These are phyloP conservation scores for Dryocosmus kuriphilus DNA, from an alignment of 2,888 invertebrate species.

Conservation along the genomic window DNA sequence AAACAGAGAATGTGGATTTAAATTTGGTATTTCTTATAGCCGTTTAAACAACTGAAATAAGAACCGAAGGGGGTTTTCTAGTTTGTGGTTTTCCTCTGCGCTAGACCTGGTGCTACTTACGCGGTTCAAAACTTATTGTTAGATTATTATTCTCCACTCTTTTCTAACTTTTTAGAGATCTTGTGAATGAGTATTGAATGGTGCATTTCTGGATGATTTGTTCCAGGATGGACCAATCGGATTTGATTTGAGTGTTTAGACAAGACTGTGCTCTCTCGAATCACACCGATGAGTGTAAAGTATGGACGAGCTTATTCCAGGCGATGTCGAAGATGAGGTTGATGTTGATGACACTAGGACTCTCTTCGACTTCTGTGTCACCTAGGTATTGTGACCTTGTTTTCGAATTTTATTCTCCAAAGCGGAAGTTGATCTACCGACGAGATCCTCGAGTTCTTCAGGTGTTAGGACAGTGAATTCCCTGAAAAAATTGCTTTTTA, in stretches of 20 bases:
- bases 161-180: conserved; percentile 22
- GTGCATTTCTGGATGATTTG: conserved; percentile 36
- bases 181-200: not conserved
- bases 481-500: conserved; percentile 53
- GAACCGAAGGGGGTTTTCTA: not conserved
- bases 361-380: conserved; percentile 71
- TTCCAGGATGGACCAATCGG: conserved; percentile 20
- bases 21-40: not conserved
- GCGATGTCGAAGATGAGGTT: conserved; percentile 72
- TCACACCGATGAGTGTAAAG: conserved; percentile 74
- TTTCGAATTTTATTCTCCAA: conserved; percentile 79
- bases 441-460: conserved; percentile 81
- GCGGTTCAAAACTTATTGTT: conserved; percentile 38
- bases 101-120: conserved; percentile 1
- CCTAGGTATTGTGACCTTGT: conserved; percentile 74
- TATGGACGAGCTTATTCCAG: conserved; percentile 72
- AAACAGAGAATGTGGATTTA: not conserved
- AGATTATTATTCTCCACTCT: too few species aligned
- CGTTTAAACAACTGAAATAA: not conserved
- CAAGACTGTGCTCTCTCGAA: conserved; percentile 74
- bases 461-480: conserved; percentile 79
- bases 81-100: not conserved
- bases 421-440: conserved; percentile 77
- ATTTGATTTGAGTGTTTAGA: conserved; percentile 58
- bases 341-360: conserved; percentile 69